These are phyloP conservation scores for Platyscapa corneri DNA, from an alignment of 1,140 invertebrate genomes.

Conservation along the genomic window DNA sequence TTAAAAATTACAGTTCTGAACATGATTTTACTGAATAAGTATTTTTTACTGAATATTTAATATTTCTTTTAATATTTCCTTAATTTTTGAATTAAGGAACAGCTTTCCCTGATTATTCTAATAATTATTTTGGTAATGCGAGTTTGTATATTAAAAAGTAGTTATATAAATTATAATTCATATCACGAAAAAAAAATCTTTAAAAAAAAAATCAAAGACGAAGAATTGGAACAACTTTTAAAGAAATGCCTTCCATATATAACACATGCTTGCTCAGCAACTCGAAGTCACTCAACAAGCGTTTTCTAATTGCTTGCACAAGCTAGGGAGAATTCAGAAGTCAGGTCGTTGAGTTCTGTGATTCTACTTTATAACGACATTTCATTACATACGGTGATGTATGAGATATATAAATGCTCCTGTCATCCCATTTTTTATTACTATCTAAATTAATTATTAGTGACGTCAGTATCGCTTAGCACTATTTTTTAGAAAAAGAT, in stretches of 20 bases:
- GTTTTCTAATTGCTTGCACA: constrained; percentile 5
- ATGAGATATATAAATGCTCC: background rate
- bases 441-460: no score
- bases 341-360: background rate
- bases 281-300: constrained; percentile 10
- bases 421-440: background rate
- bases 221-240: constrained; percentile 12
- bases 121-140: no score
- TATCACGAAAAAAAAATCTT: background rate
- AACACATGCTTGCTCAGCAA: constrained; percentile 8
- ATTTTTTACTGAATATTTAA: no score
- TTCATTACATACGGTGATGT: background rate
- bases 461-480: no score
- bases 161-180: no score
- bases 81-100: background rate
- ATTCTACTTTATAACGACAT: background rate
- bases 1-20: no score
- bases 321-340: background rate
- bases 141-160: no score
- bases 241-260: background rate
- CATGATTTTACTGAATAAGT: no score
- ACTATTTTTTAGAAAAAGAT: no score
- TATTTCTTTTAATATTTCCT: background rate
- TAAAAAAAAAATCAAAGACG: background rate
- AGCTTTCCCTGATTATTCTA: background rate